phyloP scores from a whole-genome alignment of 2,113 vertebrate genomes.

The Melanerpes aurifrons region DNA sequence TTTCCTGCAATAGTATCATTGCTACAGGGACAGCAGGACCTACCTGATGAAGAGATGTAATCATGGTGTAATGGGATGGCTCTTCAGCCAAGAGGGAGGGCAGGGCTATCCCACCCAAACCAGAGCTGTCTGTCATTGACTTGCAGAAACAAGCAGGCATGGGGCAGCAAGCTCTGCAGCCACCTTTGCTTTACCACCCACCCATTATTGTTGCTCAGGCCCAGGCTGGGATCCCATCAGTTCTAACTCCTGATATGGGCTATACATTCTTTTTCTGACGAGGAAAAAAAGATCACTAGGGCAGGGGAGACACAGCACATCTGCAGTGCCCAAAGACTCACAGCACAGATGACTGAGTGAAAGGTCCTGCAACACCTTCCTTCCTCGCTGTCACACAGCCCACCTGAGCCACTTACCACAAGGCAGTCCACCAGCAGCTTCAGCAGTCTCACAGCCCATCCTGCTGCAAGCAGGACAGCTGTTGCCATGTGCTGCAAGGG shows the following conservation, averaged over 20 bases:
- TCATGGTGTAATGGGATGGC: too few species aligned
- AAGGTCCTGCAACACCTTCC: neutral
- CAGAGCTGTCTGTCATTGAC: neutral
- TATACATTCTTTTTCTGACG: neutral
- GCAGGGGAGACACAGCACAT: neutral
- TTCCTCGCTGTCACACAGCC: neutral
- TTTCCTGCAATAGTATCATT: neutral
- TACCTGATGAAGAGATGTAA: neutral
- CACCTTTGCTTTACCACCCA: neutral
- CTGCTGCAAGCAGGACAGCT: fast-evolving
- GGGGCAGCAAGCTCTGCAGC: neutral
- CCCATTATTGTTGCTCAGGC: neutral
- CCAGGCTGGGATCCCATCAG: neutral
- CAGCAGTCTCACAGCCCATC: neutral
- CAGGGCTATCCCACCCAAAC: neutral
- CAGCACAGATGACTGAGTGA: fast-evolving
- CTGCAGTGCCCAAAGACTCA: neutral
- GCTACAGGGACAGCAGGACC: neutral
- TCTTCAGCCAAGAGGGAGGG: neutral
- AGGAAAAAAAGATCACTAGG: neutral
- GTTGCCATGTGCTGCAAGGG: neutral
- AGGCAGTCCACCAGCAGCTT: neutral
- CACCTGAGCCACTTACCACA: neutral
- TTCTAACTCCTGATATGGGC: neutral
- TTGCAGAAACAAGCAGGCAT: neutral